Evolutionary conservation across 2,888 invertebrate genomes (phyloP).

Genomic region (Sericinus montela): DNA sequence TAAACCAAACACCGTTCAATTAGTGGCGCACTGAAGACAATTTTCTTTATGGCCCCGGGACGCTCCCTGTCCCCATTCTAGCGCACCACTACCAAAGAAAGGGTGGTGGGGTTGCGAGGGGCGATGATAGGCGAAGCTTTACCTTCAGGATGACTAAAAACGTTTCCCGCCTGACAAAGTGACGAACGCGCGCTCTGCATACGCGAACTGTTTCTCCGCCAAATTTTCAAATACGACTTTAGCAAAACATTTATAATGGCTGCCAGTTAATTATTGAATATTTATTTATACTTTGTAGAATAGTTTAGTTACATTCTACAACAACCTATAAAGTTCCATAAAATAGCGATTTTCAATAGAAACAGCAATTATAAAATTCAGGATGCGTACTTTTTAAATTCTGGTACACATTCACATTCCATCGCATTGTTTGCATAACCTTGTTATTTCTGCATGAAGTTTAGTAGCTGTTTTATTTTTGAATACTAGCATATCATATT

Average conservation of each 20-base stretch:
- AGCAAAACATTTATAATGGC: neutral
- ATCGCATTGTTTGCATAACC: no score
- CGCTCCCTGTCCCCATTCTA: slow-evolving; percentile 72
- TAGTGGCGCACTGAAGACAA: slow-evolving; percentile 58
- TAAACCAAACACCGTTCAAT: slow-evolving; percentile 68
- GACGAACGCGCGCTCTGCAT: slow-evolving; percentile 42
- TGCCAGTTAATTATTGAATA: neutral
- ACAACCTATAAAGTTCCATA: no score
- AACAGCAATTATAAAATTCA: no score
- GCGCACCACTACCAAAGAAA: slow-evolving; percentile 41
- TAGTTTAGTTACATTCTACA: no score
- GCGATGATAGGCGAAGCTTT: slow-evolving; percentile 29
- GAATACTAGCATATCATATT: neutral
- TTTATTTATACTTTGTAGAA: no score
- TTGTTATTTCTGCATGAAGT: neutral
- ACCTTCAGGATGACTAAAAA: slow-evolving; percentile 50
- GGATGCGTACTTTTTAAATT: no score
- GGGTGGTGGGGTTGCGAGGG: slow-evolving; percentile 31
- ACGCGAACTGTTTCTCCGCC: slow-evolving; percentile 13
- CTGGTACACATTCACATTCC: no score
- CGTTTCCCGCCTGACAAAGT: slow-evolving; percentile 42
- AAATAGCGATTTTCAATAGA: no score
- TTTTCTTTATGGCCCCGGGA: slow-evolving; percentile 69
- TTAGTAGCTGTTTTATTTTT: slow-evolving; percentile 17
- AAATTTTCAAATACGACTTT: slow-evolving; percentile 8